A percentile compares a stretch with the other conserved stretches of the same genome.
phyloP scores from a whole-genome alignment of 2,113 vertebrate genomes.

The Tenrec ecaudatus region DNA sequence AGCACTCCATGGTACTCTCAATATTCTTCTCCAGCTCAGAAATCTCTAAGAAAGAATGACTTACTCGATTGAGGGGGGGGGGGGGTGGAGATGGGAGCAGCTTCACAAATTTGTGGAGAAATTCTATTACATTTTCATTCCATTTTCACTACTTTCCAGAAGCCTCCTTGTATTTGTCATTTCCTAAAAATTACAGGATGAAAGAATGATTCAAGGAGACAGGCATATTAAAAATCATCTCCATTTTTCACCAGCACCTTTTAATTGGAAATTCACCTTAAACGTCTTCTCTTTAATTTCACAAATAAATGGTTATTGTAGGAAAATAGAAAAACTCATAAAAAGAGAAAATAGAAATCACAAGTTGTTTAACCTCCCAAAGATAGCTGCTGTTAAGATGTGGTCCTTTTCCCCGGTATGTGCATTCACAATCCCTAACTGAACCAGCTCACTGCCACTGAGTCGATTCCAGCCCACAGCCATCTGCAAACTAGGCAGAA shows the following conservation, averaged over 20 bases:
- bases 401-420: not conserved
- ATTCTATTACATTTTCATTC: too few species aligned
- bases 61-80: not conserved
- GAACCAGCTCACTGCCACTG: too few species aligned
- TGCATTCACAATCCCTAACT: too few species aligned
- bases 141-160: too few species aligned
- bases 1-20: too few species aligned
- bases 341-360: not conserved
- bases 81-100: too few species aligned
- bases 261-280: slow-evolving; percentile 30
- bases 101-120: too few species aligned
- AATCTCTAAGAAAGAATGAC: not conserved
- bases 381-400: slow-evolving; percentile 21
- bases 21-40: not conserved
- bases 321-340: not conserved
- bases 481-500: too few species aligned
- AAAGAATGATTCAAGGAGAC: not conserved
- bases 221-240: not conserved
- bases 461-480: too few species aligned
- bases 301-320: slow-evolving; percentile 29
- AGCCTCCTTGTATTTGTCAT: not conserved
- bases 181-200: not conserved
- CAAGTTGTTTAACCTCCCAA: not conserved
- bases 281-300: not conserved
- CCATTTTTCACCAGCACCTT: not conserved